Percentiles rank a stretch among this genome's conserved stretches.
phyloP scores from a whole-genome alignment of 2,888 invertebrate species.

The Himalopsyche tibetana region DNA sequence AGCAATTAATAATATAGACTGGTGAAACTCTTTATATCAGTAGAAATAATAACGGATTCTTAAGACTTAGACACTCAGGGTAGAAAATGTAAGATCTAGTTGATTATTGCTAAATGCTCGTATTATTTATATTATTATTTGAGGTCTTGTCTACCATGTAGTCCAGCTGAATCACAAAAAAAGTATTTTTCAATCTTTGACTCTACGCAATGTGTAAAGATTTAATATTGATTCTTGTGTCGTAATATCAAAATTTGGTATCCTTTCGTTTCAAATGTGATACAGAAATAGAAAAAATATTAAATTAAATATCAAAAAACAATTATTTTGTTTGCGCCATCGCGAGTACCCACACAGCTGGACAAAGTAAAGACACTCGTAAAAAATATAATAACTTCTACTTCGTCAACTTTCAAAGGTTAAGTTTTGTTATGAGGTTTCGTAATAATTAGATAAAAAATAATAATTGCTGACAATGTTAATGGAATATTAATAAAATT shows the following conservation, averaged over 20 bases:
- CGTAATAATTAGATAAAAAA: not conserved
- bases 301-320: too few species aligned
- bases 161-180: too few species aligned
- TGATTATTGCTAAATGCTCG: not conserved
- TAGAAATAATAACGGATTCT: conserved; percentile 28
- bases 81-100: not conserved
- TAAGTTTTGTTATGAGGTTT: conserved; percentile 17
- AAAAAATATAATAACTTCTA: not conserved
- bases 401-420: conserved; percentile 1
- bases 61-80: conserved; percentile 38
- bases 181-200: too few species aligned
- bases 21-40: conserved; percentile 32
- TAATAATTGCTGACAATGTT: conserved; percentile 30
- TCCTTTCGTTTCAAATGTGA: too few species aligned
- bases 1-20: conserved; percentile 24
- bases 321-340: too few species aligned
- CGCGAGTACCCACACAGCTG: not conserved
- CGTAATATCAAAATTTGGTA: too few species aligned
- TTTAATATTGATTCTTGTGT: too few species aligned
- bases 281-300: too few species aligned
- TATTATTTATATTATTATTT: too few species aligned
- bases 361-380: not conserved
- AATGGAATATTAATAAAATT: not conserved
- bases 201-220: too few species aligned
- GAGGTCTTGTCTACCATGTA: too few species aligned